Percentiles rank a stretch among this genome's conserved stretches.
Evolutionary conservation across 2,797 vertebrate species (phyloP).

Genomic region (Benthosema pterotum): DNA sequence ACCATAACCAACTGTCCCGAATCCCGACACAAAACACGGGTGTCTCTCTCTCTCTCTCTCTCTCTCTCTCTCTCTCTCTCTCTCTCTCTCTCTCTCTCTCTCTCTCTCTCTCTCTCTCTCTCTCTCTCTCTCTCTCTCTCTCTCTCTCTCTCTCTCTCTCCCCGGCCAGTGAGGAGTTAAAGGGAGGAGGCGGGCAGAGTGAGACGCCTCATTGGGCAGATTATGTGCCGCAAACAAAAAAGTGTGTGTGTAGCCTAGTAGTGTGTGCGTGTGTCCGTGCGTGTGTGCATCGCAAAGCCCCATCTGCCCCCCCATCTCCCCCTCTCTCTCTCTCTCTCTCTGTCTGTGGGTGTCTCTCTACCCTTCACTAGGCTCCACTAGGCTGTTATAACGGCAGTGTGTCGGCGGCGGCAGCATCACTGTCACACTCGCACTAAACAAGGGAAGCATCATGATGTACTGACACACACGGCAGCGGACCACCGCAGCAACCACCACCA

Average conservation of each 20-base stretch:
- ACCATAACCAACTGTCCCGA: no score
- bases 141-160: background rate
- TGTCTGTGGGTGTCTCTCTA: constrained; percentile 23
- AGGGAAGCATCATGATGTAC: no score
- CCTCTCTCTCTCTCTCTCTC: constrained; percentile 25
- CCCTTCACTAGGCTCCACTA: constrained; percentile 12
- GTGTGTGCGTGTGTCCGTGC: constrained; percentile 94
- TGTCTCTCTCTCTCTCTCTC: background rate
- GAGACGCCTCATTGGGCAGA: constrained; percentile 99
- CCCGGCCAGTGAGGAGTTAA: constrained; percentile 91
- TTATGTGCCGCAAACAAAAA: constrained; percentile 99
- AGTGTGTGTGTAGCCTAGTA: constrained; percentile 94
- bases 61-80: background rate
- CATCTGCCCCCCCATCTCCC: constrained; percentile 84
- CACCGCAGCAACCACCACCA: no score
- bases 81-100: background rate
- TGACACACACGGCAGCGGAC: no score
- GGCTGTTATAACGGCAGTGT: background rate
- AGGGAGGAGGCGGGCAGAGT: constrained; percentile 90
- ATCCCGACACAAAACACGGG: no score
- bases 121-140: background rate
- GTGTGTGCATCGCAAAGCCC: constrained; percentile 84
- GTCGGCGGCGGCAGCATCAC: constrained; percentile 43
- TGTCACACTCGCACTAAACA: no score
- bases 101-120: constrained; percentile 28